Evolutionary conservation across 2,888 invertebrate genomes (phyloP), one percentile per base, ranked within the genome.

Genomic region (Cremastinae sp.): DNA sequence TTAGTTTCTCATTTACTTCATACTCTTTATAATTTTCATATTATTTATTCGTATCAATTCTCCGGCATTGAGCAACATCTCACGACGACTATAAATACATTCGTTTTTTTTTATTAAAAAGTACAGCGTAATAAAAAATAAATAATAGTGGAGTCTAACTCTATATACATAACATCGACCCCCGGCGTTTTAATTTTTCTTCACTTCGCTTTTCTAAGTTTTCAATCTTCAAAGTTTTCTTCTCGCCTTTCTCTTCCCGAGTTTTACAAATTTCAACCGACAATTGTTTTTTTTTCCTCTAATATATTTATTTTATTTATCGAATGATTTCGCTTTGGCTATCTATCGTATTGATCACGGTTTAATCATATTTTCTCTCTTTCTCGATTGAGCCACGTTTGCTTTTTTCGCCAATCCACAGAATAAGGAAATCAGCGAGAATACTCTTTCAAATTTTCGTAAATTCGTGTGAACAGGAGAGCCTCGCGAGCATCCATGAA

Each of bases 61-160:
- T 65, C 71, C 49, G 66, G 71, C 34, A 75, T 75, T 56, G 71
- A 66, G 51, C 61, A 65, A 68, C 47, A 62, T 51, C 73, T 68
- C 75, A 59, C 73, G 72, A 75, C 70, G 72, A 76, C 74, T 69
- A 81, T 80, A 83, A 74, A 80, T 81, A 81, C 74, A 76, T 78
- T 78, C 69, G 64, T 77, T 81, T 78, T 81, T 75, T 58, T 74
- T 78, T 78, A 79, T 80, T 80, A 76, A 81, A 65, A 80, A 75
- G 66, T 81, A 80, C 72, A 81, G 78, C 78, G 82, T 83, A 80
- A 82, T 82, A 84, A 81, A 84, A 81, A 84, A 86, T 86, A 85
- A 86, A 85, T 85, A 85, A 85, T 82, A 79, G 72, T 78, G 79
- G 80, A 82, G 79, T 80, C 73, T 81, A 83, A 80, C 76, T 82